phyloP scores from a whole-genome alignment of 2,888 invertebrate species.

The Pyrrhosoma nymphula region DNA sequence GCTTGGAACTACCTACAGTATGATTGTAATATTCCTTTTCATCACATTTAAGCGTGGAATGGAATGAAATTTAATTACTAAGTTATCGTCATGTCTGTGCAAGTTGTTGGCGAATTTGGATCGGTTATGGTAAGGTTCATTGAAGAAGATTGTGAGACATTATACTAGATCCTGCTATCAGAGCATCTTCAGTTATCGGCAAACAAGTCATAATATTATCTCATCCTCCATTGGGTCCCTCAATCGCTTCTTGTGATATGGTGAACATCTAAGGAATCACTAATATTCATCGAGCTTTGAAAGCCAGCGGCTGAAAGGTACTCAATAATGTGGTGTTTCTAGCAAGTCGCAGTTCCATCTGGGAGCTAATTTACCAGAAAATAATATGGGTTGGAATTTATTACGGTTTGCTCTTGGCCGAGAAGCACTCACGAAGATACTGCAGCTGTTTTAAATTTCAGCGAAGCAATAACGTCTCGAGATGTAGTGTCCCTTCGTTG shows the following conservation, averaged over 20 bases:
- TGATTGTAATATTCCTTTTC: too few species aligned
- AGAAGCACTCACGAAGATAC: neutral
- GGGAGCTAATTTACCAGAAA: neutral
- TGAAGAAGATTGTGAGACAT: too few species aligned
- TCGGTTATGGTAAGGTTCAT: too few species aligned
- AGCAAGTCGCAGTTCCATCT: neutral
- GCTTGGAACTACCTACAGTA: too few species aligned
- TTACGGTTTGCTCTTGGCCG: neutral
- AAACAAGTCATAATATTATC: too few species aligned
- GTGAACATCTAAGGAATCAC: neutral
- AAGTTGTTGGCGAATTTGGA: too few species aligned
- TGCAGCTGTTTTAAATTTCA: neutral
- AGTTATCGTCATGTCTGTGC: too few species aligned
- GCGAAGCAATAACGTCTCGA: constrained; percentile 9
- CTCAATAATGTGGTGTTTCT: neutral
- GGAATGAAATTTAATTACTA: too few species aligned
- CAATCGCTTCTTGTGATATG: neutral
- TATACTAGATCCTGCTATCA: too few species aligned
- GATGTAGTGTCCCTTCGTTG: neutral
- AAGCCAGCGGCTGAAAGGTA: neutral
- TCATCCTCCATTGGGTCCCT: neutral
- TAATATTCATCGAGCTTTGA: neutral
- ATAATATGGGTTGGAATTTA: neutral
- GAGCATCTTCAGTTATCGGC: too few species aligned
- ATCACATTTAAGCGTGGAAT: too few species aligned